Evolutionary conservation across 2,888 invertebrate species (phyloP), one percentile per base, ranked within the genome.

Genomic region (Thera obeliscata): DNA sequence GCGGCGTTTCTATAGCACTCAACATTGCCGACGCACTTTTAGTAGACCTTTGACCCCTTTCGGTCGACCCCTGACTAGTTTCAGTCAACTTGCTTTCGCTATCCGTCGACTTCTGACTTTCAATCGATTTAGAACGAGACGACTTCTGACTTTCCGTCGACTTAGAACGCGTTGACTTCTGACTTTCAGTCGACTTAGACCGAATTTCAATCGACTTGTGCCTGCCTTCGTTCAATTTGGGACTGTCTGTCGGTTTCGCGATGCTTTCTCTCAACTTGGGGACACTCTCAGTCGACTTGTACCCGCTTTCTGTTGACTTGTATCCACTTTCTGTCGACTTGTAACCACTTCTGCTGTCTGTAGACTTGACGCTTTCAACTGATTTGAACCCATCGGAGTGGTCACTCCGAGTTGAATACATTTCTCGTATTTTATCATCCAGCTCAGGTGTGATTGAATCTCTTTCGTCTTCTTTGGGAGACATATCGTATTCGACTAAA

Each of bases 401-500:
- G 56, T 87, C 84, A 52, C 84, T 86, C 3, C 82, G 80, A 69
- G 83, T 87, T 5, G 78, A 75, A 49, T 79, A 78, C 35, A 80
- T 59, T 74, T 69, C 82, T 76, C 67, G 70, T 78, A 82, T 82
- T n/a, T 73, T 80, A 2, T 90, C 87, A 48, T 88, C 85, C 1
- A 91, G 66, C 66, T 93, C 93, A 0, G 92, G 93, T 0, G 93
- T 93, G 0, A 89, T 79, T 0, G 91, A 91, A 0, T 78, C 76
- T 46, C 82, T 74, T 50, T 76, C 56, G 36, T 55, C 68, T 55
- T 83, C 79, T 70, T 86, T 88, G 0, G 78, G 92, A 2, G 93
- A 92, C 50, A 82, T 80, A 49, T 93, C 93, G n/a, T 93, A 93
- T 73, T 92, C 93, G 0, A 92, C 92, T 57, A 93, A 76, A 0